Conservation (phyloP, 92 coral and sea anemone genomes). For the Phenganax marumi region DNA sequence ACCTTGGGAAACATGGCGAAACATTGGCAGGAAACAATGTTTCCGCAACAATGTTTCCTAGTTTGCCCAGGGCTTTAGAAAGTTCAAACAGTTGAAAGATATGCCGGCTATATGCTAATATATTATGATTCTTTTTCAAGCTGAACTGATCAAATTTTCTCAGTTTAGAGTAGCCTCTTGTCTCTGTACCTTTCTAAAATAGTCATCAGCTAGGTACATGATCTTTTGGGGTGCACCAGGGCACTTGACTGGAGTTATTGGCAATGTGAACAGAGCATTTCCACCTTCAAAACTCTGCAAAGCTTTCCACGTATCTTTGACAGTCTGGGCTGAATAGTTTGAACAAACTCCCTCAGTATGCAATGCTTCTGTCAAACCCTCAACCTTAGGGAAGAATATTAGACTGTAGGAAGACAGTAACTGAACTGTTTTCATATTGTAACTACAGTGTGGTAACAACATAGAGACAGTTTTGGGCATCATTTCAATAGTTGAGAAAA, state of each 20-base stretch:
- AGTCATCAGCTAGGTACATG: conserved; percentile 92
- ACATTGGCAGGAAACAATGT: too few species aligned
- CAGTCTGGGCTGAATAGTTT: conserved; percentile 81
- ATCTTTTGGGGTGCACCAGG: conserved; percentile 98
- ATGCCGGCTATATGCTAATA: not conserved
- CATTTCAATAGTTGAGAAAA: not conserved
- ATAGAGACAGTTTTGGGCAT: too few species aligned
- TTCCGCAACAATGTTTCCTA: too few species aligned
- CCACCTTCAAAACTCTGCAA: conserved; percentile 88
- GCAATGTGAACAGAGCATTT: conserved; percentile 90
- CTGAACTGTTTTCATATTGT: too few species aligned
- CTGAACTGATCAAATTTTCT: not conserved
- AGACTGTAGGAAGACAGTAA: not conserved
- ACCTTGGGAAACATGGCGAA: not conserved
- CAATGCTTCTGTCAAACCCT: conserved; percentile 78
- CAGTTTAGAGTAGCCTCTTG: not conserved
- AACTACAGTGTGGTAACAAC: not conserved
- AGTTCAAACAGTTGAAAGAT: not conserved
- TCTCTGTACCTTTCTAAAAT: conserved; percentile 66
- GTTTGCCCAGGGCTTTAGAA: not conserved
- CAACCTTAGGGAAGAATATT: conserved; percentile 56
- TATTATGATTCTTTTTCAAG: not conserved
- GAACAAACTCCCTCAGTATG: conserved; percentile 85
- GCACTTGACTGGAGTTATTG: conserved; percentile 91
- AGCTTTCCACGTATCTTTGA: conserved; percentile 86